Evolutionary conservation across 1,140 invertebrate genomes (phyloP).

Genomic region (Drosophila micromelanica): DNA sequence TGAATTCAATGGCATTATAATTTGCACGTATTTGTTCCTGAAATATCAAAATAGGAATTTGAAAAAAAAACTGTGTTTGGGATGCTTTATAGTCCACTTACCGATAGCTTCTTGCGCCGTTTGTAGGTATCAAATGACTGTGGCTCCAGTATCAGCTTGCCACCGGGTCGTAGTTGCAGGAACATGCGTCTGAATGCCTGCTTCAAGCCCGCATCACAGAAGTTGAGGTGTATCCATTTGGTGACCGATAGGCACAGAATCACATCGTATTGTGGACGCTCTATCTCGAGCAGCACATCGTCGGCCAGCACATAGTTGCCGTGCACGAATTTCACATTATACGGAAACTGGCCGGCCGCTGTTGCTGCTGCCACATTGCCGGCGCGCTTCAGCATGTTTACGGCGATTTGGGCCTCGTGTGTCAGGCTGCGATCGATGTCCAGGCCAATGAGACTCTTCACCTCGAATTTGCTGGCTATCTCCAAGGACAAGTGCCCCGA

Average conservation of each 20-base stretch:
- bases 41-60: conserved; percentile 7
- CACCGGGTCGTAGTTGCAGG: conserved; percentile 94
- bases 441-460: conserved; percentile 94
- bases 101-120: conserved; percentile 93
- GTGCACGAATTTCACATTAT: conserved; percentile 84
- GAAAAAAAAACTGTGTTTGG: neutral
- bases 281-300: conserved; percentile 91
- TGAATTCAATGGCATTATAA: conserved; percentile 93
- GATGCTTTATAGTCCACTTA: conserved; percentile 74
- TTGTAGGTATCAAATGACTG: conserved; percentile 96
- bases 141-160: conserved; percentile 95
- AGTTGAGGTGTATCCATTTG: conserved; percentile 99
- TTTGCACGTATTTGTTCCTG: conserved; percentile 89
- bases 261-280: conserved; percentile 95
- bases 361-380: conserved; percentile 13
- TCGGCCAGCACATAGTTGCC: conserved; percentile 96
- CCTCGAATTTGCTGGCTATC: conserved; percentile 92
- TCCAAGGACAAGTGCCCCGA: conserved; percentile 95
- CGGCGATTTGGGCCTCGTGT: conserved; percentile 79
- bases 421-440: conserved; percentile 97
- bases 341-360: conserved; percentile 49
- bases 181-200: conserved; percentile 95
- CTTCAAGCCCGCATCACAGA: conserved; percentile 97
- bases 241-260: conserved; percentile 98
- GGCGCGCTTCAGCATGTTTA: conserved; percentile 50